Base-by-base conservation (phyloP, 2,888 invertebrate species). In the Callimorpha dominula region DNA sequence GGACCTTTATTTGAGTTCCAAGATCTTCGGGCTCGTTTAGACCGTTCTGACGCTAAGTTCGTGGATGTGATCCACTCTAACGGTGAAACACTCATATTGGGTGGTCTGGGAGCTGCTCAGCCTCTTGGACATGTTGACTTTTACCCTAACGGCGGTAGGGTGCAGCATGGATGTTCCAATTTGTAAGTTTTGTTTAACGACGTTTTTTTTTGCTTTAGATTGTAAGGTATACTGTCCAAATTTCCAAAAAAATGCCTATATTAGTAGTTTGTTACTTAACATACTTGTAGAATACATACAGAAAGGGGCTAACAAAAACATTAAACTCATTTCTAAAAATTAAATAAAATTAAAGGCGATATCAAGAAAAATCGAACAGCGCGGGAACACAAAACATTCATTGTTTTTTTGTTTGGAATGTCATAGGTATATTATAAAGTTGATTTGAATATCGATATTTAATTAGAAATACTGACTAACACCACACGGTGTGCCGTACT, bases 31-130 rank as follows among this genome's bases (percentile, higher is more conserved):
- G 98, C 98, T 0, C 96, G 99, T 0, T 93, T 99, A 70, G 99
- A 99, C 90, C 97, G 97, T 77, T 96, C 96, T 0, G 99, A 99
- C 90, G 99, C 99, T 0, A 96, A 97, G 73, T 99, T 98, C 89
- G 99, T 99, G 1, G 99, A 99, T 90, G 99, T 99, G 3, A 98
- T 99, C 79, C 99, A 99, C 91, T 98, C 98, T 70, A 99, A 99
- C 89, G 99, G 99, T 0, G 99, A 99, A 90, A 98, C 98, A 78
- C 95, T 99, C n/a, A 97, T 99, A 75, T 95, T 98, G 77, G 99
- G 99, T 2, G 99, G 99, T 0, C 93, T 98, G 42, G 98, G 98
- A 7, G 98, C 98, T 0, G 99, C 98, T 94, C 98, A 99, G 89
- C 98, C 98, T 0, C 97, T 99, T 96, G 99, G 99, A 0, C 98